A percentile compares a stretch with the other conserved stretches of the same genome.
Evolutionary conservation across 2,888 invertebrate species (phyloP).

Genomic region (Trissolcus brochymenae): DNA sequence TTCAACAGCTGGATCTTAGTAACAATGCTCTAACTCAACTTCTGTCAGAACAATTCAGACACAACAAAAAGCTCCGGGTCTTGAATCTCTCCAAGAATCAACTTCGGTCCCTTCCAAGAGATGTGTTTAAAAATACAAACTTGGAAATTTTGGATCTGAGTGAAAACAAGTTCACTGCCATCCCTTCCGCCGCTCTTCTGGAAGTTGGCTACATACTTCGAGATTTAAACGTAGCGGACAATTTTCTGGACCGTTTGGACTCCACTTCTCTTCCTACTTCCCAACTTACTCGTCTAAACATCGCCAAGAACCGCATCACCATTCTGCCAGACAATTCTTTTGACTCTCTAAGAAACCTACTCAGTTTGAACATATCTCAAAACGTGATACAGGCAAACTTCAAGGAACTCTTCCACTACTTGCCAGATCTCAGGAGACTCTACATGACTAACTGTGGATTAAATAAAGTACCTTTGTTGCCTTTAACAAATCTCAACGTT

Average conservation of each 20-base stretch:
- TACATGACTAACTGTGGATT: conserved; percentile 87
- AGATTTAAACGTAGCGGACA: conserved; percentile 86
- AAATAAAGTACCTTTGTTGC: conserved; percentile 85
- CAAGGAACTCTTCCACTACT: conserved; percentile 91
- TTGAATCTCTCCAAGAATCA: conserved; percentile 85
- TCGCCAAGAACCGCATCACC: conserved; percentile 88
- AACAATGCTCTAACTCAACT: conserved; percentile 86
- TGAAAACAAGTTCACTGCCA: conserved; percentile 86
- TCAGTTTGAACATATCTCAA: conserved; percentile 87
- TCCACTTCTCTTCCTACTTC: conserved; percentile 91
- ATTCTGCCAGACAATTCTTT: conserved; percentile 93
- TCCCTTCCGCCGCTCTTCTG: conserved; percentile 86
- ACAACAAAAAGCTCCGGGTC: conserved; percentile 84
- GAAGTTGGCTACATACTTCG: conserved; percentile 88
- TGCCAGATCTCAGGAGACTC: conserved; percentile 87
- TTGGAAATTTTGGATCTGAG: conserved; percentile 89
- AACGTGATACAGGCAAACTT: conserved; percentile 87
- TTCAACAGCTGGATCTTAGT: conserved; percentile 88
- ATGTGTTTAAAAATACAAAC: conserved; percentile 87
- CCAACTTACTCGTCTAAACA: conserved; percentile 85
- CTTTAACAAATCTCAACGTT: conserved; percentile 86
- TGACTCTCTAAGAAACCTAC: conserved; percentile 86
- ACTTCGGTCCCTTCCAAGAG: conserved; percentile 85
- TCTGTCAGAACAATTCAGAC: conserved; percentile 88
- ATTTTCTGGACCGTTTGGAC: conserved; percentile 90